Evolutionary conservation across 1,140 invertebrate genomes (phyloP).

Genomic region (Acyrthosiphon pisum): DNA sequence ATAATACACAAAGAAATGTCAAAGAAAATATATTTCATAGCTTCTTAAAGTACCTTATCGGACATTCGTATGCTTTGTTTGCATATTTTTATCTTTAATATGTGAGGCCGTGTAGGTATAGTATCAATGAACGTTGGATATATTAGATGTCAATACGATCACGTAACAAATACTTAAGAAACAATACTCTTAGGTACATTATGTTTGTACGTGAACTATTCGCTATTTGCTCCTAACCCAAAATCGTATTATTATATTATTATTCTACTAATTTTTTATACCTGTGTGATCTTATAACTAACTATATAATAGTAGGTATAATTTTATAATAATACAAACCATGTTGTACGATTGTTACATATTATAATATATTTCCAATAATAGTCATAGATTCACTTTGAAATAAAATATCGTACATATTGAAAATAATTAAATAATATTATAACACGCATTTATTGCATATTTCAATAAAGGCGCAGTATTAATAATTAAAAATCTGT

Average conservation of each 20-base stretch:
- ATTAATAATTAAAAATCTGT: not conserved
- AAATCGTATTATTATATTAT: not conserved
- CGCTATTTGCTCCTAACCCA: not conserved
- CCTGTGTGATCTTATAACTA: not conserved
- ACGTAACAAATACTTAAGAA: not conserved
- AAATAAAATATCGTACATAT: not conserved
- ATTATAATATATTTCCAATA: not conserved
- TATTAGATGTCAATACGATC: not conserved
- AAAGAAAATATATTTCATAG: not conserved
- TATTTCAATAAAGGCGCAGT: not conserved
- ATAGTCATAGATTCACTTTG: not conserved
- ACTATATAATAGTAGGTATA: too few species aligned
- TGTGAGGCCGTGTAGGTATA: not conserved
- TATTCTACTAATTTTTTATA: not conserved
- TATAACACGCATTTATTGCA: not conserved
- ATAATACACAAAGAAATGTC: not conserved
- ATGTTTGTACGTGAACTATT: not conserved
- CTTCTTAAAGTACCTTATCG: not conserved
- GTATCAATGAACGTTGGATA: not conserved
- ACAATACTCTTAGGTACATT: too few species aligned
- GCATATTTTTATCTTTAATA: not conserved
- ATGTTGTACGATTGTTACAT: not conserved
- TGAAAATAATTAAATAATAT: conserved; percentile 13
- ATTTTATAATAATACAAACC: not conserved
- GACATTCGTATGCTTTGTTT: not conserved